phyloP scores from a whole-genome alignment of 1,140 invertebrate genomes.

The Elymnias hypermnestra region DNA sequence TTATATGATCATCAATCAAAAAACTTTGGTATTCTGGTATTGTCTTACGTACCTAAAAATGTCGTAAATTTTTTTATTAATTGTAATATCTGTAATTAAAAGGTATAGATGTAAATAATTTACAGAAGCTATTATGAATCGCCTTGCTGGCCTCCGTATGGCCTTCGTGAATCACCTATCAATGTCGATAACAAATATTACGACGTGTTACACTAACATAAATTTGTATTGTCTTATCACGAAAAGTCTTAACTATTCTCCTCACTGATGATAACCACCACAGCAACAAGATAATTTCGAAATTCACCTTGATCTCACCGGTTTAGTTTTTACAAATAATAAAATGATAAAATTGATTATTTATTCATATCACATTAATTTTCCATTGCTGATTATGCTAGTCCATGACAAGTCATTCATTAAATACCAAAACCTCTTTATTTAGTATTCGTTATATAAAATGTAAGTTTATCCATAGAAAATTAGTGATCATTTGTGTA shows the following conservation, averaged over 20 bases:
- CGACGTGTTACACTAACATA: constrained; percentile 66
- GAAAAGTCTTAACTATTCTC: constrained; percentile 31
- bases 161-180: constrained; percentile 55
- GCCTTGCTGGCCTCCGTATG: constrained; percentile 43
- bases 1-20: no score
- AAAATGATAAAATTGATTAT: constrained; percentile 4
- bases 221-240: constrained; percentile 71
- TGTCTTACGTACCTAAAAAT: no score
- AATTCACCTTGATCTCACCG: constrained; percentile 50
- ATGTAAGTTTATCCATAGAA: no score
- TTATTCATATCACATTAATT: constrained; percentile 15
- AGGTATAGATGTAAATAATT: no score
- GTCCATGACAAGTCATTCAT: constrained; percentile 5
- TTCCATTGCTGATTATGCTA: constrained; percentile 7
- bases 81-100: no score
- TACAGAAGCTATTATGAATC: background rate
- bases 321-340: constrained; percentile 17
- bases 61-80: no score
- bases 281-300: constrained; percentile 61
- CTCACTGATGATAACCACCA: constrained; percentile 43
- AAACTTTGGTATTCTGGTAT: no score
- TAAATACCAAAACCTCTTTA: no score
- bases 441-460: no score
- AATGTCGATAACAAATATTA: constrained; percentile 62
- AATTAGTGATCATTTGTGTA: no score